Conservation (phyloP, 1,140 invertebrate species). For the Cotesia vestalis region DNA sequence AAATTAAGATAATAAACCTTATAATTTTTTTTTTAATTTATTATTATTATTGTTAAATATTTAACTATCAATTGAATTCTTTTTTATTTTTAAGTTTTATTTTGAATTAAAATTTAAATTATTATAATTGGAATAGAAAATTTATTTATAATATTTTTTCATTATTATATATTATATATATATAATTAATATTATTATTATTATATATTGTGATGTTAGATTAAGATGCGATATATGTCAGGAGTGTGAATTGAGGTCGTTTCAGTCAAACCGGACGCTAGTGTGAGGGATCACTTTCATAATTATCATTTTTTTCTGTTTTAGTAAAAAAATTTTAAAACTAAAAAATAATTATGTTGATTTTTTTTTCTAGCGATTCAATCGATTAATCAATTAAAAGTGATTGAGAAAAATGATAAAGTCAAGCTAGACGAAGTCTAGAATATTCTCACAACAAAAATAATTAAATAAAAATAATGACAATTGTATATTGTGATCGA, state of each 20-base stretch:
- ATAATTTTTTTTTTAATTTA: conserved; percentile 5
- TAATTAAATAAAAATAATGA: conserved; percentile 4
- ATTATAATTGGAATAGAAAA: not conserved
- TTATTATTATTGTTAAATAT: conserved; percentile 10
- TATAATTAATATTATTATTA: conserved; percentile 24
- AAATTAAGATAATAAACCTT: not conserved
- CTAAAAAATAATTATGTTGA: not conserved
- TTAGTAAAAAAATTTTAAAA: conserved; percentile 1
- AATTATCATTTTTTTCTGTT: conserved; percentile 32
- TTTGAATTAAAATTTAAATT: no score
- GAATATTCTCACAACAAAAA: conserved; percentile 6
- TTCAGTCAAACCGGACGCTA: conserved; percentile 25
- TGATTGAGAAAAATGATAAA: conserved; percentile 11
- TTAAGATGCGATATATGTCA: conserved; percentile 26
- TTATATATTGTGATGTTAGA: conserved; percentile 39
- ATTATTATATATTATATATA: no score
- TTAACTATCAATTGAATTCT: no score
- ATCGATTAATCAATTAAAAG: conserved; percentile 10
- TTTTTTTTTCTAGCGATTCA: not conserved
- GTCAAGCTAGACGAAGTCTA: conserved; percentile 17
- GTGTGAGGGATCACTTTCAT: conserved; percentile 25
- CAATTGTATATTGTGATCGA: conserved; percentile 64
- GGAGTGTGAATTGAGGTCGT: conserved; percentile 30
- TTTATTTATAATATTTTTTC: conserved; percentile 30
- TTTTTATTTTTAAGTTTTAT: no score